Evolutionary conservation across 2,797 vertebrate genomes (phyloP).

Genomic region (Pseudotriccus pelzelni): DNA sequence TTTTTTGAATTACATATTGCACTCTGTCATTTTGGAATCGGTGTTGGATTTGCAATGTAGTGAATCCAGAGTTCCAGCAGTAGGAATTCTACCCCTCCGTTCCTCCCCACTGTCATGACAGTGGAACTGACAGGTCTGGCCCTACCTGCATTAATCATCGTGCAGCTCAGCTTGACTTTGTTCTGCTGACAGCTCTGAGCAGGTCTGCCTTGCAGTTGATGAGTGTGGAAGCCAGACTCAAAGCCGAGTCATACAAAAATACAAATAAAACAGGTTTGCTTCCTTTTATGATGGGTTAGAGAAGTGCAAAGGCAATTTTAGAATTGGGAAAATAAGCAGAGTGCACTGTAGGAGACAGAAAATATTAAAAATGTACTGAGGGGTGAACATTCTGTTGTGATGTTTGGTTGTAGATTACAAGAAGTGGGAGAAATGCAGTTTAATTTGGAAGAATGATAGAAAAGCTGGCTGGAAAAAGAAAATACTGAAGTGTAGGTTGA

Average conservation of each 20-base stretch:
- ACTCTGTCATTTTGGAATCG: not conserved
- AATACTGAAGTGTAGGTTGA: not conserved
- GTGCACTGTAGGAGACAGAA: not conserved
- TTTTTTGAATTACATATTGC: not conserved
- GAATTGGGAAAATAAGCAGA: not conserved
- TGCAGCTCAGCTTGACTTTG: conserved; percentile 33
- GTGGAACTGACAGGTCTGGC: conserved; percentile 48
- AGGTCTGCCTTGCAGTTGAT: not conserved
- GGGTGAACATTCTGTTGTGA: not conserved
- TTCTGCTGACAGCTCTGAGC: conserved; percentile 46
- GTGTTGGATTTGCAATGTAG: not conserved
- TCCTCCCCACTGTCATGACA: not conserved
- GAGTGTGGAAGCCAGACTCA: not conserved
- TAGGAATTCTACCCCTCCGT: not conserved
- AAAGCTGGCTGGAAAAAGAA: not conserved
- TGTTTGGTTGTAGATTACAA: not conserved
- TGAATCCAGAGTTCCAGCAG: not conserved
- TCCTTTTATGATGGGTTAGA: not conserved
- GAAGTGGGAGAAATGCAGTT: not conserved
- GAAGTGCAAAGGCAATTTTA: not conserved
- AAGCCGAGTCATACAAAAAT: not conserved
- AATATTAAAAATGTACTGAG: not conserved
- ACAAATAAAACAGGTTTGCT: not conserved
- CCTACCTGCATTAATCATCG: conserved; percentile 20
- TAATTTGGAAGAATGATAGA: not conserved